These are phyloP conservation scores for Tanytarsus gracilentus DNA, from an alignment of 2,888 invertebrate species.

Conservation along the genomic window DNA sequence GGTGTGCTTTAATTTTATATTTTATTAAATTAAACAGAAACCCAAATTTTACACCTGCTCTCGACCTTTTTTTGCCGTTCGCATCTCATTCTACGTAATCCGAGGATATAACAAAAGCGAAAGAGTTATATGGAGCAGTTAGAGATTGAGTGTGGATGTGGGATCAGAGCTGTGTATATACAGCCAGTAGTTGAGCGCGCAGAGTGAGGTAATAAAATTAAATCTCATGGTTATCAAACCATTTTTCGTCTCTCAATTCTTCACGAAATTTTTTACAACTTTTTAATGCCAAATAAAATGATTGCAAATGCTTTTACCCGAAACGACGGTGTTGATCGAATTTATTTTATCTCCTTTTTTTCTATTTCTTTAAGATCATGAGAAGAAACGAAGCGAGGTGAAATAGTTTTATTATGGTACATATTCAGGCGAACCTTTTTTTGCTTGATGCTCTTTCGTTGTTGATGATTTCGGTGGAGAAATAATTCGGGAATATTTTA, in stretches of 20 bases:
- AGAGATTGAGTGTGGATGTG: no score
- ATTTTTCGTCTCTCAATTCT: not conserved
- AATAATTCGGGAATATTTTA: no score
- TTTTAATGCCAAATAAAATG: constrained; percentile 11
- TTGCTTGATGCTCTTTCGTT: no score
- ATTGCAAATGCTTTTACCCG: constrained; percentile 5
- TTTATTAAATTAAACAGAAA: constrained; percentile 18
- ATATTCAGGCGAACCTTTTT: no score
- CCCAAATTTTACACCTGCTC: constrained; percentile 28
- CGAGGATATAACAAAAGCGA: not conserved
- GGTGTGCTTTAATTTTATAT: no score
- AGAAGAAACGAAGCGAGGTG: no score
- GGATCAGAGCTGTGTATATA: not conserved
- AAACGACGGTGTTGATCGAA: not conserved
- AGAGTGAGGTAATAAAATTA: not conserved
- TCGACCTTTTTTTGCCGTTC: constrained; percentile 13
- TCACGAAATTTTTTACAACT: not conserved
- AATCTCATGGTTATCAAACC: not conserved
- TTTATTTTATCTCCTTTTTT: no score
- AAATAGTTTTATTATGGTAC: no score
- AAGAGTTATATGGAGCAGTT: not conserved
- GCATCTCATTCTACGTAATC: not conserved
- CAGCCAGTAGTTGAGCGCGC: no score
- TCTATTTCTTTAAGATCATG: no score
- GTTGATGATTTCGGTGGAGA: no score